These are phyloP conservation scores for Galbula dea DNA, from an alignment of 2,113 vertebrate species.

Conservation along the genomic window DNA sequence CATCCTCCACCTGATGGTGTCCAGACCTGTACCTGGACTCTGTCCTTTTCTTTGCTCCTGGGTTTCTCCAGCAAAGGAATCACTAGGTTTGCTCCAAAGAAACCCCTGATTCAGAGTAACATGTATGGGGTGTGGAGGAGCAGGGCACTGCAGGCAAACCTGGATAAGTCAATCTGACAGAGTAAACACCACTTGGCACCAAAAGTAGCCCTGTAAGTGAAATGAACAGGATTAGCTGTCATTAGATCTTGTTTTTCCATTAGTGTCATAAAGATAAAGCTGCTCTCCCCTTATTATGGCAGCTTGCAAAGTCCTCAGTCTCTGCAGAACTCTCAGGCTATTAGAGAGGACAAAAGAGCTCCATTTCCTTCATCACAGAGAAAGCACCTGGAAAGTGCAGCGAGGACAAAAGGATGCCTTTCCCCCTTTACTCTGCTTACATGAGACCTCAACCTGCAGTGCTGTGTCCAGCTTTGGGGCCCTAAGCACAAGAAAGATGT, in stretches of 20 bases:
- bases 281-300: background rate
- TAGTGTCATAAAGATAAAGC: slow-evolving; percentile 16
- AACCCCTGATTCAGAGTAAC: background rate
- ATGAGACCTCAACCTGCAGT: background rate
- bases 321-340: background rate
- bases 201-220: background rate
- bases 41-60: background rate
- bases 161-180: background rate
- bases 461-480: no score
- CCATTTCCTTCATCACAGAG: background rate
- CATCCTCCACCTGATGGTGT: background rate
- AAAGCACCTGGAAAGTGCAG: background rate
- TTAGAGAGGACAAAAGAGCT: slow-evolving; percentile 1
- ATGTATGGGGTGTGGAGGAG: rapidly evolving
- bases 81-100: background rate
- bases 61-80: background rate
- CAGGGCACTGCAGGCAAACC: background rate
- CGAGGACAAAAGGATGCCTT: background rate
- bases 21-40: background rate
- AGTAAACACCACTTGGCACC: background rate
- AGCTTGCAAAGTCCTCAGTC: background rate
- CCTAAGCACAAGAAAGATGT: no score
- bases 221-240: background rate
- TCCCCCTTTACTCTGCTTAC: background rate
- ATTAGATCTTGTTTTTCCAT: slow-evolving; percentile 37